phyloP scores from a whole-genome alignment of 2,888 invertebrate species.

The Microplitis manilae region DNA sequence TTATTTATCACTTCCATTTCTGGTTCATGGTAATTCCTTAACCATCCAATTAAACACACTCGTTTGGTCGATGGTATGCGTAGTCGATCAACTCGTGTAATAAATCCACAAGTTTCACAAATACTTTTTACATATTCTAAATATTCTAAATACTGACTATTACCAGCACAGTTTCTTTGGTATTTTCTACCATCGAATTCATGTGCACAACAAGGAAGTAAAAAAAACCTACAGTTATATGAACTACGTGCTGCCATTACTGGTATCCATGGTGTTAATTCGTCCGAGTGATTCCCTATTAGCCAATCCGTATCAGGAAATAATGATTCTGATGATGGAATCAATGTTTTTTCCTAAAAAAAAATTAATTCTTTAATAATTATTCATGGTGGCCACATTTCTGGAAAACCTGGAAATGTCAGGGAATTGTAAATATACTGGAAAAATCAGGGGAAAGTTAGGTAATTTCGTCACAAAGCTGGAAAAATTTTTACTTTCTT shows the following conservation, averaged over 20 bases:
- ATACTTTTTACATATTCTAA: constrained; percentile 78
- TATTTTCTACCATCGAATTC: constrained; percentile 92
- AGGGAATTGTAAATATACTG: no score
- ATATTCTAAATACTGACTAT: constrained; percentile 86
- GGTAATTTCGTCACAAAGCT: no score
- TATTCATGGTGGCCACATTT: no score
- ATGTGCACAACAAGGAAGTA: constrained; percentile 95
- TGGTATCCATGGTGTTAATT: constrained; percentile 99
- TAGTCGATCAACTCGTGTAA: constrained; percentile 83
- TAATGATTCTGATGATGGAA: constrained; percentile 78
- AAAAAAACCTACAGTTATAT: constrained; percentile 84
- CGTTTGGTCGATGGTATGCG: constrained; percentile 98
- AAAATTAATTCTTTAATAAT: constrained; percentile 8
- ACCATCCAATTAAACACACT: constrained; percentile 81
- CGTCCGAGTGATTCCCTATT: constrained; percentile 99
- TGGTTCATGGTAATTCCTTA: constrained; percentile 71
- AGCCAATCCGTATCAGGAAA: constrained; percentile 91
- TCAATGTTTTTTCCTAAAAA: constrained; percentile 77
- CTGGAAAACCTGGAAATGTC: no score
- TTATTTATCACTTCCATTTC: constrained; percentile 68
- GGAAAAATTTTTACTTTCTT: no score
- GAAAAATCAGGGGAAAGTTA: no score
- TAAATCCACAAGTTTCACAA: constrained; percentile 82
- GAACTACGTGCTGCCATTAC: constrained; percentile 89
- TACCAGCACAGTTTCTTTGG: constrained; percentile 78